Evolutionary conservation across 2,888 invertebrate species (phyloP), one percentile per base, ranked within the genome.

Genomic region (Acrocera orbiculus): DNA sequence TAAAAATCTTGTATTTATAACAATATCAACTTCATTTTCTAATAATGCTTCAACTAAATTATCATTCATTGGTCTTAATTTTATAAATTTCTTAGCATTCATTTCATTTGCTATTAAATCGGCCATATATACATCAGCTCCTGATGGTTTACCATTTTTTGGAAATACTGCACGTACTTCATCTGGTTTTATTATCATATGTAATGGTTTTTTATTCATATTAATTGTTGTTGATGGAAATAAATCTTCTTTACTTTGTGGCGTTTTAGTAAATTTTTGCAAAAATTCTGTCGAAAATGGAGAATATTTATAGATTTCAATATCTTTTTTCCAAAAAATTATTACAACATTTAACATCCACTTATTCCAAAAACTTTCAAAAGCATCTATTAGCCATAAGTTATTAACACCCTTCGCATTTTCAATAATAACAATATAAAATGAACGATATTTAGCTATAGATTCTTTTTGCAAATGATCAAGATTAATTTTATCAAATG

Each of bases 1-100:
- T 4, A 70, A 50, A 27, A 70, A 67, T 34, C 70, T 53, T 2
- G 67, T 63, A 40, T 60, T 69, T 6, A 69, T 46, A 37, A 69
- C 66, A 13, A 70, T 45, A 38, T 70, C 70, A 30, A 51, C 52
- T 27, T 45, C 41, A 30, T 50, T 52, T 2, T n/a, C 22, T 16
- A 39, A 43, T 13, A 43, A 32, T 9, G 43, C 39, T 0, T 42
- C 43, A 20, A 35, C 28, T 9, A 35, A 23, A 8, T 32, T 14
- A 13, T 36, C 36, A n/a, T 32, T 31, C 6, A 50, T 50, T 2
- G 42, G 41, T 10, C 50, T 45, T 4, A 57, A n/a, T n/a, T n/a
- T n/a, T n/a, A n/a, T 33, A 10, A 54, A 36, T 22, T 62, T 61
- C 5, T 69, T 62, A 45, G 68, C 69, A 45, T 60, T 59, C 16